Percentiles rank a stretch among this genome's conserved stretches.
These are phyloP conservation scores for Scaptomyza cyrtandrae DNA, from an alignment of 2,888 invertebrate genomes.

Conservation along the genomic window DNA sequence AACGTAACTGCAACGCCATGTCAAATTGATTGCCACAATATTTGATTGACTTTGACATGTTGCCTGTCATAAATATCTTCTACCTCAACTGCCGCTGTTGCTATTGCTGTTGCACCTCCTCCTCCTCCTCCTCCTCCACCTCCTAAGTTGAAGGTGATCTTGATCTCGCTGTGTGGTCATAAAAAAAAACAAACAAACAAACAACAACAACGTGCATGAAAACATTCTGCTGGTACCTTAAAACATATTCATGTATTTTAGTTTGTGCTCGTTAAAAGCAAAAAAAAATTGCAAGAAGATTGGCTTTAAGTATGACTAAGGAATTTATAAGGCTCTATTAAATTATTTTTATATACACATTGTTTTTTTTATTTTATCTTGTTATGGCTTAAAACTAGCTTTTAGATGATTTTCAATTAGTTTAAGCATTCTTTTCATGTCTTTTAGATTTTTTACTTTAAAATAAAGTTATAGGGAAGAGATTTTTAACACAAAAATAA, in stretches of 20 bases:
- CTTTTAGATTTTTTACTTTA: too few species aligned
- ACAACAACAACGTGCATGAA: constrained; percentile 23
- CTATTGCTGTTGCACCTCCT: neutral
- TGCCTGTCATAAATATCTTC: constrained; percentile 79
- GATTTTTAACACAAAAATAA: too few species aligned
- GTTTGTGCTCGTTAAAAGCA: neutral
- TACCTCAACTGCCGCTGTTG: constrained; percentile 8
- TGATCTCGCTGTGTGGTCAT: constrained; percentile 40
- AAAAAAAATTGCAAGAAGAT: neutral
- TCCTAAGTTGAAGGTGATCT: constrained; percentile 27
- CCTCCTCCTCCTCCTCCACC: constrained; percentile 1
- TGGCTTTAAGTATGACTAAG: neutral
- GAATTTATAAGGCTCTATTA: neutral
- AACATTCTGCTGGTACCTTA: constrained; percentile 7
- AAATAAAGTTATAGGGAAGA: too few species aligned
- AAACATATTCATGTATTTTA: neutral
- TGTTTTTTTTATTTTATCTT: neutral
- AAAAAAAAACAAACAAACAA: constrained; percentile 37
- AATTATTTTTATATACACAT: neutral
- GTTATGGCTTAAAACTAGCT: too few species aligned
- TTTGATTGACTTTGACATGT: constrained; percentile 84
- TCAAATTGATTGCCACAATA: constrained; percentile 80
- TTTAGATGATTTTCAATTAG: too few species aligned
- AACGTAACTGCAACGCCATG: constrained; percentile 54
- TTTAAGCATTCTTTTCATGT: too few species aligned